A percentile compares a stretch with the other conserved stretches of the same genome.
Conservation (phyloP, 2,888 invertebrate genomes). For the Troides oblongomaculatus region DNA sequence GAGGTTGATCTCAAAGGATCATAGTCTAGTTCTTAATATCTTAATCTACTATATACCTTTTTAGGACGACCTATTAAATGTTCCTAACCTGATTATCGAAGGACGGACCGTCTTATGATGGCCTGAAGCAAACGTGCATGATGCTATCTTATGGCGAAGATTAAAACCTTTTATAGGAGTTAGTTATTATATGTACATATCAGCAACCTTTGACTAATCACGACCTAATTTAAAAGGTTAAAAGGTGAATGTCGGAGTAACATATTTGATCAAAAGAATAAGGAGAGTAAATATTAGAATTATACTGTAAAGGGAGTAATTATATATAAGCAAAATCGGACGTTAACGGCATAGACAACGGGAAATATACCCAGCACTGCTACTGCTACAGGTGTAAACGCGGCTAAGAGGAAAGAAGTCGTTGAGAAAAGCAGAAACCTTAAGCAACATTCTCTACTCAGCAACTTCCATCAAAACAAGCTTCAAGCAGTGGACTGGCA, state of each 20-base stretch:
- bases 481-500: too few species aligned
- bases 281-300: neutral
- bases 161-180: neutral
- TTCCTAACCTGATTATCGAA: neutral
- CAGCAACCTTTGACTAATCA: conserved; percentile 2
- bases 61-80: neutral
- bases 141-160: neutral
- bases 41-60: neutral
- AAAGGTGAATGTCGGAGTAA: too few species aligned
- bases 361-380: too few species aligned
- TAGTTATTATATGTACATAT: neutral
- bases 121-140: conserved; percentile 1
- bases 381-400: neutral
- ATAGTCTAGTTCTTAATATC: neutral
- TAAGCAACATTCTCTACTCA: too few species aligned
- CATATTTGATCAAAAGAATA: neutral
- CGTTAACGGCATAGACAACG: too few species aligned
- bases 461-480: too few species aligned
- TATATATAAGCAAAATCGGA: too few species aligned
- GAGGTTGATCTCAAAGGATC: too few species aligned
- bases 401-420: neutral
- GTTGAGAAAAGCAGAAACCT: conserved; percentile 31
- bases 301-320: too few species aligned
- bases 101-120: neutral
- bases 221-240: neutral